Percentiles rank a stretch among this genome's conserved stretches.
phyloP scores from a whole-genome alignment of 2,888 invertebrate species.

The Xanthorhoe spadicearia region DNA sequence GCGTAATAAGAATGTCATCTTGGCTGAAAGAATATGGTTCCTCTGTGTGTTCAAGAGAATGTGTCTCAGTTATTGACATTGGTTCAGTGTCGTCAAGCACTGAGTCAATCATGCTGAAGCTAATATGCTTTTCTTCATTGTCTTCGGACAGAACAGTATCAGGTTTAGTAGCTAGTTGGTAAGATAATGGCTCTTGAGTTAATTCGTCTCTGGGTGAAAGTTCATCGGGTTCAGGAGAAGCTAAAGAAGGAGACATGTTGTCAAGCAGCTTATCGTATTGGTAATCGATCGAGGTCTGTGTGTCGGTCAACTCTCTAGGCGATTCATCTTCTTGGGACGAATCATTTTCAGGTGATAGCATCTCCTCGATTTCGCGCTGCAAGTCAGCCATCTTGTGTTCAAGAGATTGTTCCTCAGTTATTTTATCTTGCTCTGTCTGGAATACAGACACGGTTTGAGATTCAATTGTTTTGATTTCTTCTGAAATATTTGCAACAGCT shows the following conservation, averaged over 20 bases:
- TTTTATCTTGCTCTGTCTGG: constrained; percentile 47
- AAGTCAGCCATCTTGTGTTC: constrained; percentile 80
- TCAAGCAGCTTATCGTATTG: constrained; percentile 66
- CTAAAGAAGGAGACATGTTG: constrained; percentile 65
- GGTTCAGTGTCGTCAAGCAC: constrained; percentile 59
- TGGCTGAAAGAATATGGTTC: constrained; percentile 47
- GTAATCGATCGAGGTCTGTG: constrained; percentile 64
- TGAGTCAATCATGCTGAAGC: constrained; percentile 65
- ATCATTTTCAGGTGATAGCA: constrained; percentile 77
- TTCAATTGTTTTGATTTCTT: constrained; percentile 49
- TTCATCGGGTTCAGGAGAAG: constrained; percentile 69
- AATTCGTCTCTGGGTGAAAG: constrained; percentile 35
- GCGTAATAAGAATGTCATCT: constrained; percentile 51
- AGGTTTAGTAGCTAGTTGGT: constrained; percentile 25
- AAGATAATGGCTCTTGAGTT: constrained; percentile 29
- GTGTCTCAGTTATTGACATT: constrained; percentile 51
- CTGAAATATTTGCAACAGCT: constrained; percentile 41
- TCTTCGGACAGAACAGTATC: constrained; percentile 44
- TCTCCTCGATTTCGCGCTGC: constrained; percentile 80
- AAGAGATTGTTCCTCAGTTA: constrained; percentile 72
- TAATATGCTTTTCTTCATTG: constrained; percentile 60
- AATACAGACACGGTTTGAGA: constrained; percentile 37
- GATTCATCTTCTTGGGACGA: constrained; percentile 70
- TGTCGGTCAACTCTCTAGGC: constrained; percentile 65
- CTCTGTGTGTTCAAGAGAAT: constrained; percentile 54